Evolutionary conservation across 2,797 vertebrate genomes (phyloP).

Genomic region (Characodon lateralis): DNA sequence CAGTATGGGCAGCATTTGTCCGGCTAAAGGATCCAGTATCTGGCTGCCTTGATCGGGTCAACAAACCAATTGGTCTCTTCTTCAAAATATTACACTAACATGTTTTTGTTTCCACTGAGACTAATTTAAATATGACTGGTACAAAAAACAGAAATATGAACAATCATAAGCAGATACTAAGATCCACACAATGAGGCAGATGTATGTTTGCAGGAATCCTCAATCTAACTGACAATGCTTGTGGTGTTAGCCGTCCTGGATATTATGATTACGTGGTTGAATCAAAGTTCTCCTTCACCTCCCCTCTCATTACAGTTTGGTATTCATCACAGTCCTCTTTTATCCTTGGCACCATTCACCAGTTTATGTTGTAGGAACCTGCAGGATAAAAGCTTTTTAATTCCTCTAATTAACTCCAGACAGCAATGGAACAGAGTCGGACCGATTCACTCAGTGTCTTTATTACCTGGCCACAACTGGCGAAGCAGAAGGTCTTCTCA

Average conservation of each 20-base stretch:
- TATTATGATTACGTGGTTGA: conserved; percentile 53
- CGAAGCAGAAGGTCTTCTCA: conserved; percentile 7
- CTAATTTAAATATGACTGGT: not conserved
- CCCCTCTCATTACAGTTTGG: conserved; percentile 38
- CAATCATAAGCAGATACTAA: conserved; percentile 4
- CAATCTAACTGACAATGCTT: conserved; percentile 44
- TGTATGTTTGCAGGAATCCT: conserved; percentile 49
- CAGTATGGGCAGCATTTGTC: conserved; percentile 23
- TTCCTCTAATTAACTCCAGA: conserved; percentile 21
- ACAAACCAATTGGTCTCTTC: conserved; percentile 32
- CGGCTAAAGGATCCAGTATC: no score
- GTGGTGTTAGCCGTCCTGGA: conserved; percentile 63
- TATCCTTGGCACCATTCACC: not conserved
- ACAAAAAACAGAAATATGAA: conserved; percentile 9
- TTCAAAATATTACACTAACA: not conserved
- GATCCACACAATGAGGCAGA: conserved; percentile 29
- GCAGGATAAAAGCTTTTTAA: conserved; percentile 8
- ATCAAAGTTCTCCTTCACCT: conserved; percentile 35
- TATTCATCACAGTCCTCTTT: conserved; percentile 36
- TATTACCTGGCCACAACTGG: conserved; percentile 33
- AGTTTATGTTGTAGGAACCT: conserved; percentile 5
- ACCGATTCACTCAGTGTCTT: conserved; percentile 8
- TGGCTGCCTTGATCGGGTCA: conserved; percentile 39
- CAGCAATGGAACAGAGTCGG: conserved; percentile 14
- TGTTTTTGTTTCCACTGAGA: not conserved